These are phyloP conservation scores for Apoda limacodes DNA, from an alignment of 2,888 invertebrate species.

Conservation along the genomic window DNA sequence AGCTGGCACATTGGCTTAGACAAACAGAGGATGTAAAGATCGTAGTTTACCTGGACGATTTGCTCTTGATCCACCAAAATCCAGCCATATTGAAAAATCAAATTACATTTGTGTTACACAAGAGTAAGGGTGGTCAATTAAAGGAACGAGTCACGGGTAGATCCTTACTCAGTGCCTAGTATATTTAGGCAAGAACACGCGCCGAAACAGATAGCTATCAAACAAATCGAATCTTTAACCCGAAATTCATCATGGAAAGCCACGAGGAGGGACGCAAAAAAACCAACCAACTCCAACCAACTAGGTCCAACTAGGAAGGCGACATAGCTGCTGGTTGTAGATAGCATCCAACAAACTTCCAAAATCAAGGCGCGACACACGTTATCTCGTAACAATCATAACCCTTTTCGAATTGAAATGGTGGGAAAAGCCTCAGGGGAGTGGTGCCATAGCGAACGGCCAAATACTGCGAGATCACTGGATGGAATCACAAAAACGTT, in stretches of 20 bases:
- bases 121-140: constrained; percentile 1
- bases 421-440: constrained; percentile 9
- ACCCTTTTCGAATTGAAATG: constrained; percentile 1
- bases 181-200: constrained; percentile 6
- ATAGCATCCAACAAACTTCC: constrained; percentile 8
- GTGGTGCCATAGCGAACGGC: constrained; percentile 11
- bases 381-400: not conserved
- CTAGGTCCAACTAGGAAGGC: constrained; percentile 12
- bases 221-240: not conserved
- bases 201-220: constrained; percentile 8
- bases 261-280: constrained; percentile 8
- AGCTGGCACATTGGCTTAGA: constrained; percentile 18
- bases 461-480: constrained; percentile 7
- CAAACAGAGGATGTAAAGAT: constrained; percentile 15
- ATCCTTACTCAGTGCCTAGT: constrained; percentile 3
- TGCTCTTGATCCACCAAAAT: constrained; percentile 16
- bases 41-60: constrained; percentile 24
- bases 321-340: constrained; percentile 10
- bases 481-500: constrained; percentile 1
- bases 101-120: constrained; percentile 1
- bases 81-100: constrained; percentile 8
- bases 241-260: not conserved
- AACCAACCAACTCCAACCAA: constrained; percentile 15
- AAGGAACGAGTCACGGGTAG: constrained; percentile 3
- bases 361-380: not conserved